phyloP scores from a whole-genome alignment of 2,797 vertebrate species.

The Sebastes trivittatus region DNA sequence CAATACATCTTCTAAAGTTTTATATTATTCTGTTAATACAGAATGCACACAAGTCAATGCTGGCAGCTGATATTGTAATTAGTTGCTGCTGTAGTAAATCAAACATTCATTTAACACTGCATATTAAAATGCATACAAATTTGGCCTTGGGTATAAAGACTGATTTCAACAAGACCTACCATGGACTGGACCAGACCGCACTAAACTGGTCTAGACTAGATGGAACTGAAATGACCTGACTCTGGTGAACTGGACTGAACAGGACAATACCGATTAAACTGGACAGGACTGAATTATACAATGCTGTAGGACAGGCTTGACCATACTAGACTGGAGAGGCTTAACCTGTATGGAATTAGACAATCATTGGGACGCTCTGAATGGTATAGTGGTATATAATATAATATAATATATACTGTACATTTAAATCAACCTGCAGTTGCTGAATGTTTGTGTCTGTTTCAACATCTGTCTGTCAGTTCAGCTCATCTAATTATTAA shows the following conservation, averaged over 20 bases:
- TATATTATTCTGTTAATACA: not conserved
- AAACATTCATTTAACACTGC: conserved; percentile 2
- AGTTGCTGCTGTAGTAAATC: not conserved
- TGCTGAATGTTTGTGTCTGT: not conserved
- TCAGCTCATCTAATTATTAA: not conserved
- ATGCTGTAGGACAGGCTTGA: not conserved
- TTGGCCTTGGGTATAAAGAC: not conserved
- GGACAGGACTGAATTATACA: conserved; percentile 30
- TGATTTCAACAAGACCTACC: not conserved
- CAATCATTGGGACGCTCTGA: not conserved
- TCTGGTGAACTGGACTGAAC: conserved; percentile 22
- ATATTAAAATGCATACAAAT: not conserved
- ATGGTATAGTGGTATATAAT: not conserved
- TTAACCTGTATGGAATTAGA: not conserved
- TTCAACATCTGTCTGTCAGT: conserved; percentile 12
- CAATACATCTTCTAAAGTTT: not conserved
- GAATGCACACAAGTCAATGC: not conserved
- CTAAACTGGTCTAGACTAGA: conserved; percentile 5
- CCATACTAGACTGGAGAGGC: not conserved
- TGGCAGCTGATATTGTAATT: not conserved
- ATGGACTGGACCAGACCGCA: not conserved
- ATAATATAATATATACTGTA: not conserved
- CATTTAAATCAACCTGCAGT: not conserved
- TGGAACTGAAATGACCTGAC: conserved; percentile 27
- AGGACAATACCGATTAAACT: conserved; percentile 31